Base-by-base conservation (phyloP, 37 sponge, comb jelly and placozoan genomes). In the Halichondria panicea region DNA sequence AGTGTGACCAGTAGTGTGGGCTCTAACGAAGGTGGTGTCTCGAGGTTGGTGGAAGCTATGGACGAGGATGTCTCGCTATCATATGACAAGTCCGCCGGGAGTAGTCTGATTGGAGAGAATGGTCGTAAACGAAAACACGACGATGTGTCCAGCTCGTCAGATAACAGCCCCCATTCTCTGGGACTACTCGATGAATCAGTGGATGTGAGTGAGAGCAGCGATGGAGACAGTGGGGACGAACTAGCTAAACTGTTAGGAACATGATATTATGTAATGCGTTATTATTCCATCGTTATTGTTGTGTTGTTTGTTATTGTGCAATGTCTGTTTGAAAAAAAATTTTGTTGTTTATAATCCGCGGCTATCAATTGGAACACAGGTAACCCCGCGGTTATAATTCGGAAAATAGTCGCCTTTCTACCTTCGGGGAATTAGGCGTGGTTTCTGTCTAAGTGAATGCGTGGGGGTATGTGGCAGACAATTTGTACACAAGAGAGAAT, bases 1-100 rank as follows among this genome's bases (percentile, higher is more conserved):
- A 54, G 40, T 34, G 73, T 32, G 2, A 41, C 25, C 37, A 21
- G n/a, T 24, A 34, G 33, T 5, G 80, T 42, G 8, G 70, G 70
- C 13, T 50, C 21, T 38, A 6, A 6, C 28, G 5, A 22, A 30
- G 67, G 24, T 19, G 25, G 25, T 54, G 74, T 73, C 3, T 55
- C 67, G 15, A 63, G 27, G 40, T 38, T 72, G 0, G 66, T 50
- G 25, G 13, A 43, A 11, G 56, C n/a, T 15, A 24, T 45, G 0
- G 74, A 78, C 7, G 41, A 71, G 0, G 54, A 71, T 19, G 34
- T 24, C 25, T 41, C n/a, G 19, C 35, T 63, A 3, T 72, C 82
- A 24, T 81, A 63, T 36, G 74, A 81, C 28, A 33, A 43, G 6
- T 81, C 53, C 42, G 53, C 73, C 0, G 82, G 82, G 1, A 59